Evolutionary conservation across 2,888 invertebrate species (phyloP).

Genomic region (Spisula subtruncata): DNA sequence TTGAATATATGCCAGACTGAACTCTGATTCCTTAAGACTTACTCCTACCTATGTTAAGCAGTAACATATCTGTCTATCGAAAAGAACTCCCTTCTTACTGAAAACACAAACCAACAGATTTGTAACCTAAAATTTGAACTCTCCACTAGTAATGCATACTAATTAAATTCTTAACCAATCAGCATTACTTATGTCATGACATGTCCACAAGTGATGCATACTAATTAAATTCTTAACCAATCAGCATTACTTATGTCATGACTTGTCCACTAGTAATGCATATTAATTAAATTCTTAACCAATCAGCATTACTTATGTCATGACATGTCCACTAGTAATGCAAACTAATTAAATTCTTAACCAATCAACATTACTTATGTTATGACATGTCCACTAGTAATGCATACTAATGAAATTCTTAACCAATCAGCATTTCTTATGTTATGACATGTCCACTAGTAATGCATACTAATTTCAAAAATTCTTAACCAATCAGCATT

Average conservation of each 20-base stretch:
- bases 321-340: neutral
- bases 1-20: slow-evolving; percentile 21
- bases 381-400: no score
- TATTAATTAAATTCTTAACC: neutral
- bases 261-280: neutral
- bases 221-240: neutral
- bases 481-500: no score
- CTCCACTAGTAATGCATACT: neutral
- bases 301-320: no score
- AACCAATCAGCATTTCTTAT: no score
- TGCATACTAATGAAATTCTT: no score
- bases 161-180: neutral
- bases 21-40: slow-evolving; percentile 8
- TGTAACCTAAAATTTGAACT: neutral
- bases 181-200: no score
- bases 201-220: neutral
- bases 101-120: slow-evolving; percentile 31
- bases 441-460: no score
- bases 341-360: neutral
- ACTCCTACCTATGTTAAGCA: slow-evolving; percentile 28
- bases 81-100: slow-evolving; percentile 51
- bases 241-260: no score
- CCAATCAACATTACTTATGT: no score
- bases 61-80: slow-evolving; percentile 41
- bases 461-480: no score